Evolutionary conservation across 2,113 vertebrate species (phyloP).

Genomic region (Erythrocercus mccallii): DNA sequence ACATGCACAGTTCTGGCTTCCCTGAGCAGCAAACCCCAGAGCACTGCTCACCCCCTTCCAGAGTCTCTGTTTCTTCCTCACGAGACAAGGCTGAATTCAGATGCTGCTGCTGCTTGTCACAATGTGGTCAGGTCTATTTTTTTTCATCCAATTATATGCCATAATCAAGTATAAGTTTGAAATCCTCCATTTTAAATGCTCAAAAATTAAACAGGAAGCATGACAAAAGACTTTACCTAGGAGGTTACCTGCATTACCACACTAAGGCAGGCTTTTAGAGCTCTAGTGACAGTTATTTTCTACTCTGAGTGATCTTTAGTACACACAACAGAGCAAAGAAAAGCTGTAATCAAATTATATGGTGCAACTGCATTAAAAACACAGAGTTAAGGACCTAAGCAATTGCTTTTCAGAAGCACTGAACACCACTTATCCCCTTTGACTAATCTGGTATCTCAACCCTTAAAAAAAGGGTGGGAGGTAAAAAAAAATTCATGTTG

Average conservation of each 20-base stretch:
- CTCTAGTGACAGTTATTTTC: not conserved
- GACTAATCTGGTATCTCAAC: not conserved
- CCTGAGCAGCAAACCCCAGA: not conserved
- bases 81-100: not conserved
- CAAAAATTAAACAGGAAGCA: not conserved
- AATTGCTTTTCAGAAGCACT: not conserved
- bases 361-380: not conserved
- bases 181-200: not conserved
- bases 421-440: not conserved
- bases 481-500: not conserved
- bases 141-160: not conserved
- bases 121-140: not conserved
- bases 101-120: not conserved
- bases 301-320: not conserved
- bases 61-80: not conserved
- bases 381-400: not conserved
- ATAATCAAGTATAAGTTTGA: not conserved
- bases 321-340: not conserved
- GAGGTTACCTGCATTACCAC: not conserved
- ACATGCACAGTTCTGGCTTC: accelerated
- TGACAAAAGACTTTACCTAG: not conserved
- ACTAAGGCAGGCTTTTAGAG: not conserved
- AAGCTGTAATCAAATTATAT: not conserved
- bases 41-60: not conserved
- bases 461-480: accelerated